Base-by-base conservation (phyloP, 2,888 invertebrate species). In the Amblyjoppa fuscipennis region DNA sequence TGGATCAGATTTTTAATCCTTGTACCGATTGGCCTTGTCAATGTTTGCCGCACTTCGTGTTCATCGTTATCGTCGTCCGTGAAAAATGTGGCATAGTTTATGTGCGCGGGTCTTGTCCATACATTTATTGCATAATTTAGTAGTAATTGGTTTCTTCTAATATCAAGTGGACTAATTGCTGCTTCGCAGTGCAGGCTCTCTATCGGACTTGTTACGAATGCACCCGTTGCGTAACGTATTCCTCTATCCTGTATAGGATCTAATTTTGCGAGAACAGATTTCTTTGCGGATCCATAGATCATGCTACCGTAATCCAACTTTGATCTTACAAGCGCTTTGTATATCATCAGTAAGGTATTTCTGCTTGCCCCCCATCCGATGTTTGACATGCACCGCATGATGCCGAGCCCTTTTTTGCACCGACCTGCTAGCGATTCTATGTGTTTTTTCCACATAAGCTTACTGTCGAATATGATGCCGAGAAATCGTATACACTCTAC, bases 221-320 rank as follows among this genome's bases (percentile, higher is more conserved):
- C 88, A 5, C 88, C 89, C 0, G 80, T 28, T 5, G 80, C 69
- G 9, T 84, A 7, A 71, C 84, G 73, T 3, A 87, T 16, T 16
- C 59, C 85, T 16, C 61, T 64, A 28, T 85, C 70, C 20, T 85
- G 88, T 4, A 88, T 64, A 0, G 85, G 20, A 34, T 89, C 64
- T 20, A 88, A 61, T 64, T n/a, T 70, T n/a, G 66, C 61, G n/a
- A 80, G 38, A 5, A 71, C 41, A 16, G 38, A 28, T 49, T 61
- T 25, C 41, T 68, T 81, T 11, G 88, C 88, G 2, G 86, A 85
- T 25, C 51, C 71, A 31, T 31, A 31, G 31, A 31, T 31, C 31
- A 31, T 31, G 31, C 31, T 31, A 31, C 31, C 31, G 31, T 89
- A 90, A 31, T 89, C 88, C 0, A 90, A 5, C 81, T 85, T 87